A percentile compares a stretch with the other conserved stretches of the same genome.
phyloP scores from a whole-genome alignment of 2,888 invertebrate genomes.

The Parascotia fuliginaria region DNA sequence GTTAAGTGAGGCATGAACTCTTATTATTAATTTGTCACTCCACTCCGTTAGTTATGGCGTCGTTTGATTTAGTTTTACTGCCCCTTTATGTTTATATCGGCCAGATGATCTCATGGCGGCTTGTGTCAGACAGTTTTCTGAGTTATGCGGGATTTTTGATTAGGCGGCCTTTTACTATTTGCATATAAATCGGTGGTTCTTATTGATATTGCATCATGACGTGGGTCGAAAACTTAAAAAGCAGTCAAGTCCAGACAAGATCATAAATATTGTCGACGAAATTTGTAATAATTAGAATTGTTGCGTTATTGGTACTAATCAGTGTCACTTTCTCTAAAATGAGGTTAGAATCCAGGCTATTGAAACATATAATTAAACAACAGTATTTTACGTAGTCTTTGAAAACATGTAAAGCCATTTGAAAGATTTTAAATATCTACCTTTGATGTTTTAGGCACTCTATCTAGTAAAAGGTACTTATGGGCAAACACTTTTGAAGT shows the following conservation, averaged over 20 bases:
- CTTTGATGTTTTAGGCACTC: too few relatives aligned
- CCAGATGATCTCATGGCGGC: neutral
- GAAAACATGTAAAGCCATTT: too few relatives aligned
- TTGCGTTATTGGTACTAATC: too few relatives aligned
- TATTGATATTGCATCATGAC: neutral
- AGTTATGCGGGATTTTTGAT: neutral
- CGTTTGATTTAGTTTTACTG: constrained; percentile 18
- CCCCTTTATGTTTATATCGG: constrained; percentile 3
- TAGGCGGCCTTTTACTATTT: neutral
- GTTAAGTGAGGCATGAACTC: constrained; percentile 54
- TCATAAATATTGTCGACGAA: neutral
- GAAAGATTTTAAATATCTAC: too few relatives aligned
- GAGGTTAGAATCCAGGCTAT: too few relatives aligned
- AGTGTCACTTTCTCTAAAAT: too few relatives aligned
- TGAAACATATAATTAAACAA: too few relatives aligned
- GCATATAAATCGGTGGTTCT: neutral
- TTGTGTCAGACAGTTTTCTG: neutral
- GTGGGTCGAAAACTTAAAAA: neutral
- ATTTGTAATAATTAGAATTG: neutral
- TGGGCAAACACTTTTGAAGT: too few relatives aligned
- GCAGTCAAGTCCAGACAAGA: neutral
- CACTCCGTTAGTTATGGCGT: constrained; percentile 45
- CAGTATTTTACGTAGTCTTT: too few relatives aligned
- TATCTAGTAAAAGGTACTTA: too few relatives aligned
- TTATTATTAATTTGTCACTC: constrained; percentile 58